Percentiles rank a stretch among this genome's conserved stretches.
Conservation (phyloP, 2,797 vertebrate species). For the Gallinago solitaria region DNA sequence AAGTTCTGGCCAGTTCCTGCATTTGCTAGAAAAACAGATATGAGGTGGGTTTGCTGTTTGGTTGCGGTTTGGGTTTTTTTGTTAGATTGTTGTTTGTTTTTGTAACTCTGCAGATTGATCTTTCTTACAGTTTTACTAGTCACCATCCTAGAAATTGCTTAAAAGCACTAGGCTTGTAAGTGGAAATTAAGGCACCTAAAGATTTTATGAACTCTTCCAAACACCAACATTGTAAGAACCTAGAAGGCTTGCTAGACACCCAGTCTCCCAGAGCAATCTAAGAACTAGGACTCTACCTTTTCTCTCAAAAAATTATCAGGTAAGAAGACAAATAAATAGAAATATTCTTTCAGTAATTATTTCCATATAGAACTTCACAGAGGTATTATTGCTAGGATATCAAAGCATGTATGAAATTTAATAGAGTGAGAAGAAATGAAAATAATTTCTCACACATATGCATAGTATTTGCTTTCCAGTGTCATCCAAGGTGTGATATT, state of each 20-base stretch:
- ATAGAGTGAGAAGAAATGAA: neutral
- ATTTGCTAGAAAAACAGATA: neutral
- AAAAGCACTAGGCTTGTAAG: neutral
- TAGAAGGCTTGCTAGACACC: neutral
- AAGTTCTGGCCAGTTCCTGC: neutral
- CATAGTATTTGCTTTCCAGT: neutral
- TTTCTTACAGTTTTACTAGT: neutral
- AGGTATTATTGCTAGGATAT: neutral
- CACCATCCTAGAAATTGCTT: neutral
- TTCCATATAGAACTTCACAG: neutral
- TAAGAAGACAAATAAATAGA: neutral
- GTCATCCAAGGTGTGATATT: neutral
- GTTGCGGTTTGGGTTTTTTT: neutral
- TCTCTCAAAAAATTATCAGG: neutral
- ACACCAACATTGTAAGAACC: neutral
- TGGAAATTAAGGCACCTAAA: neutral
- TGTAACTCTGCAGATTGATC: neutral
- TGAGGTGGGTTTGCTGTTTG: neutral
- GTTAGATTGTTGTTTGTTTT: neutral
- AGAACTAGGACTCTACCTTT: neutral
- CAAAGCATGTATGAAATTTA: neutral
- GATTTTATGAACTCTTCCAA: neutral
- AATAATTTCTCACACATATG: neutral
- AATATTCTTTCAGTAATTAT: neutral
- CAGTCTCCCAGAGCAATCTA: neutral